Evolutionary conservation across 2,888 invertebrate species (phyloP), one percentile per base, ranked within the genome.

Genomic region (Norana najaformis): DNA sequence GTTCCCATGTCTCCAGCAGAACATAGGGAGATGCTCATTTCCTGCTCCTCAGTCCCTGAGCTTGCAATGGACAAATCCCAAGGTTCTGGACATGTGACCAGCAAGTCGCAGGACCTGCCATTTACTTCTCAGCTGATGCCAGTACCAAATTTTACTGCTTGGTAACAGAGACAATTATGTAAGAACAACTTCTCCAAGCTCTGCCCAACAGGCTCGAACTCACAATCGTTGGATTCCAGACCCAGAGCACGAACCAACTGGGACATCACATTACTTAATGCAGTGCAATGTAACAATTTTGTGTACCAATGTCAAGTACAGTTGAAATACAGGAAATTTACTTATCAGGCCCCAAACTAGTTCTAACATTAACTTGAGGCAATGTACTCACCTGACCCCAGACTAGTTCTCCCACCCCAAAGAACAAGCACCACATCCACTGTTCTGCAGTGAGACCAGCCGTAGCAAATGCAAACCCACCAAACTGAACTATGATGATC

Each of bases 361-460:
- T 8, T 53, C 30, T 53, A 23, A 53, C 3, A 53, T 30, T 8
- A 13, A 6, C 8, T 69, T 69, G 69, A 69, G 88, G 23, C 6
- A 53, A 35, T 0, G 23, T 82, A 34, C 92, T 93, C 92, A 95
- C 95, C 94, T 95, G 95, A 93, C 99, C 99, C 99, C 99, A 99
- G 92, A 99, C 96, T 93, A 99, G 96, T 92, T 98, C 97, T 93
- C 99, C 99, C 93, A 98, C 96, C 92, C 99, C 99, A 95, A 99
- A 98, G 96, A 99, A 97, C 94, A 99, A 95, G 95, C 99, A 99
- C 98, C 99, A 99, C 95, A 98, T 96, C 99, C 99, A 99, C 96
- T 99, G 99, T 95, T 99, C 98, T 94, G 98, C 95, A 93, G 97
- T 96, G 93, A 99, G 96, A 89, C 97, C 97, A 95, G 97, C 97